Base-by-base conservation (phyloP, 2,113 vertebrate genomes). In the Stercorarius parasiticus region DNA sequence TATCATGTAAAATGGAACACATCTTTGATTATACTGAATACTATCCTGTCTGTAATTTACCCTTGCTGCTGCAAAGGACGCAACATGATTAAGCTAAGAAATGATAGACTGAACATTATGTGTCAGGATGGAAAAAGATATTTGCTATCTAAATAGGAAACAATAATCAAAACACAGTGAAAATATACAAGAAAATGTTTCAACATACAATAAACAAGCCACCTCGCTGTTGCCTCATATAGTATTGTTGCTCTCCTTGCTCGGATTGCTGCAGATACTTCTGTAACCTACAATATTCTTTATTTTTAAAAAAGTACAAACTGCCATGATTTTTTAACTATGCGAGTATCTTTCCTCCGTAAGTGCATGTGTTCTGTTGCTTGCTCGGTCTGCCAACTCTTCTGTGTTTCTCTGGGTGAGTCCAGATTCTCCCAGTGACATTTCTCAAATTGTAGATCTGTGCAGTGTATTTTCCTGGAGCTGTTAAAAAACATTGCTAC, bases 71-170 rank as follows among this genome's bases (percentile, higher is more conserved):
- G 32, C 77, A 80, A 91, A 90, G 93, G 91, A 81, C 4, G 7
- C 74, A 92, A 91, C 64, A 66, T 73, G 83, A 86, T 95, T 94
- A 96, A 91, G 38, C 64, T 92, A 81, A 91, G 83, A 96, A 92
- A 96, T 66, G n/a, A 91, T 59, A 93, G 83, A 49, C 43, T 70
- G 62, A 95, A 67, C 38, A 65, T 61, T 79, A 66, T 64, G 45
- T n/a, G 50, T 79, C 56, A 79, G 74, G 53, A 56, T 69, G 29
- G 79, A 69, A 88, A 89, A 89, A 79, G 36, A 52, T 72, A 86
- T 86, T 89, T 89, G n/a, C 34, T 59, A 67, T 38, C 65, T 89
- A 94, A 90, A 83, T 74, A 86, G 74, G 55, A 94, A 93, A 90
- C 58, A 85, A 81, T 95, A 40, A 94, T 83, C 66, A 93, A 93